phyloP scores from a whole-genome alignment of 92 coral and sea anemone genomes.

The Epizoanthus stellaris region DNA sequence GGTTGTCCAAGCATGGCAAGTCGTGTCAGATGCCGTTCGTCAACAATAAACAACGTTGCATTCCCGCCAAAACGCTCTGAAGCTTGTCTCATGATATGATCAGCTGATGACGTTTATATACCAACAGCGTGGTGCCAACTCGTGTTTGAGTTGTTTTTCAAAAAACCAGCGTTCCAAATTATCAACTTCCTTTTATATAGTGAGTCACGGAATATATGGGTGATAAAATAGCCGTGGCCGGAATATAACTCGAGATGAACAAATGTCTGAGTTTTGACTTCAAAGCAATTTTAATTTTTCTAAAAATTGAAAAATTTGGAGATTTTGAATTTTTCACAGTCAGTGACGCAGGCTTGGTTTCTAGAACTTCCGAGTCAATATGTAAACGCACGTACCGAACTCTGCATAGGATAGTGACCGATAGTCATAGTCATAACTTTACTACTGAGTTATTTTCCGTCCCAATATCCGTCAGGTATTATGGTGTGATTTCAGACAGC shows the following conservation, averaged over 20 bases:
- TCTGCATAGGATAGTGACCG: too few relatives aligned
- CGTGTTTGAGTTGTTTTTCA: not conserved
- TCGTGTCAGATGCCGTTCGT: too few relatives aligned
- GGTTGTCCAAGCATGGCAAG: too few relatives aligned
- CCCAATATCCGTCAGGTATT: not conserved
- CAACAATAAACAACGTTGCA: too few relatives aligned
- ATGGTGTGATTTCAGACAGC: not conserved
- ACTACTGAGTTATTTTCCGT: not conserved
- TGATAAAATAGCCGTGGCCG: not conserved
- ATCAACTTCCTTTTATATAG: not conserved
- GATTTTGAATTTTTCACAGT: too few relatives aligned
- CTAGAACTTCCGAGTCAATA: too few relatives aligned
- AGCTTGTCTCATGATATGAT: not conserved
- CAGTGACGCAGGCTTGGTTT: too few relatives aligned
- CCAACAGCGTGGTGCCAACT: not conserved
- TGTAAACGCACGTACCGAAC: too few relatives aligned
- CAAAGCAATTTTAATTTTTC: too few relatives aligned
- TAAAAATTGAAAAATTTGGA: too few relatives aligned
- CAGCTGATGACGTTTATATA: not conserved
- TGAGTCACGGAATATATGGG: not conserved
- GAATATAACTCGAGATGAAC: not conserved
- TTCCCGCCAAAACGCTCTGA: too few relatives aligned
- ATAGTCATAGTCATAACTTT: not conserved
- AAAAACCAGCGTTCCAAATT: not conserved
- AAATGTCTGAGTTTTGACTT: not conserved